These are phyloP conservation scores for Drosophila seguyi DNA, from an alignment of 1,140 invertebrate genomes.

Conservation along the genomic window DNA sequence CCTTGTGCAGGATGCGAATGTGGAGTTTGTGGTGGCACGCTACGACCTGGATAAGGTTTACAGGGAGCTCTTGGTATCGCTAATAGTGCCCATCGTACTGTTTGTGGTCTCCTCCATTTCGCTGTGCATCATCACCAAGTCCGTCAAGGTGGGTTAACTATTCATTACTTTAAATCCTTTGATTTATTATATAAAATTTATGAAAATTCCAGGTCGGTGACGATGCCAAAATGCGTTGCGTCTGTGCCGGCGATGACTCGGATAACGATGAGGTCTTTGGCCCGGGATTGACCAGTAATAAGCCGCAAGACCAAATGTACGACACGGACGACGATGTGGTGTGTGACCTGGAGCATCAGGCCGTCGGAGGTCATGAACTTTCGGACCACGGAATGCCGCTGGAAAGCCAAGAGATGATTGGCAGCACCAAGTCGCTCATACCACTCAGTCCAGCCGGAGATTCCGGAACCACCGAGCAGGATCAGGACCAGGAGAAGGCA, in stretches of 20 bases:
- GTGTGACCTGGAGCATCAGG: constrained; percentile 62
- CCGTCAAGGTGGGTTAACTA: constrained; percentile 76
- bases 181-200: neutral
- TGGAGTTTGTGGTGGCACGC: constrained; percentile 86
- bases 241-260: constrained; percentile 86
- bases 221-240: constrained; percentile 95
- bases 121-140: constrained; percentile 84
- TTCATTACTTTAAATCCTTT: too few relatives aligned
- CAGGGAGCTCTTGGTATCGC: constrained; percentile 92
- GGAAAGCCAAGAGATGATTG: constrained; percentile 74
- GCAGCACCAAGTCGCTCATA: constrained; percentile 81
- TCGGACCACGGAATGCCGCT: constrained; percentile 18
- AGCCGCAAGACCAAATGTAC: constrained; percentile 51
- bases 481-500: constrained; percentile 74
- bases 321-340: constrained; percentile 76
- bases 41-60: constrained; percentile 92
- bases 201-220: constrained; percentile 87
- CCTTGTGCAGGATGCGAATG: constrained; percentile 85
- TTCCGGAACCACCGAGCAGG: constrained; percentile 47
- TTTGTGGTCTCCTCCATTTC: constrained; percentile 94
- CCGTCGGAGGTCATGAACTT: constrained; percentile 34
- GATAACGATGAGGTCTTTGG: constrained; percentile 70
- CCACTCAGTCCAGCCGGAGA: constrained; percentile 73
- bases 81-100: constrained; percentile 92
- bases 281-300: constrained; percentile 22